These are phyloP conservation scores for Eupithecia centaureata DNA, from an alignment of 2,888 invertebrate genomes.

Conservation along the genomic window DNA sequence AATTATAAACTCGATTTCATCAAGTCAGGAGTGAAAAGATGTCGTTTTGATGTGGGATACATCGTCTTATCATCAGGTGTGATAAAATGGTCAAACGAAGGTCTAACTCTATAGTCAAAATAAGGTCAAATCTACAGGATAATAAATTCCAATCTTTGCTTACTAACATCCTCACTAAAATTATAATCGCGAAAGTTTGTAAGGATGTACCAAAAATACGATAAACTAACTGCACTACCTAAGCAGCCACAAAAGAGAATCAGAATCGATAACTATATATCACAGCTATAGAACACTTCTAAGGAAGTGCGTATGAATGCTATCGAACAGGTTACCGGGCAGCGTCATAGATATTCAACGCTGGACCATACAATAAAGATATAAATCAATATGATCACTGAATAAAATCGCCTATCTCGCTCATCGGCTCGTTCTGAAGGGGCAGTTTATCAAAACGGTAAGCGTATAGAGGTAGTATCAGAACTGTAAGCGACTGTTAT, in stretches of 20 bases:
- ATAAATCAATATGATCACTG: conserved; percentile 75
- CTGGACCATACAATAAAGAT: conserved; percentile 73
- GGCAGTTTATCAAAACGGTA: not conserved
- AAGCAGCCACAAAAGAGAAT: conserved; percentile 8
- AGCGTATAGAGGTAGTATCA: not conserved
- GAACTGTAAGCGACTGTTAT: not conserved
- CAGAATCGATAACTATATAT: not conserved
- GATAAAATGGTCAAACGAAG: too few relatives aligned
- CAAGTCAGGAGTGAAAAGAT: too few relatives aligned
- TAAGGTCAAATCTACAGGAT: too few relatives aligned
- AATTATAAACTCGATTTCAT: too few relatives aligned
- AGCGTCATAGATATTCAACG: conserved; percentile 44
- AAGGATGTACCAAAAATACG: not conserved
- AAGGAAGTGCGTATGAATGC: conserved; percentile 40
- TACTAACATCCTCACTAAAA: too few relatives aligned
- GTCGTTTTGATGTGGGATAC: too few relatives aligned
- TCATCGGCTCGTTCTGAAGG: conserved; percentile 67
- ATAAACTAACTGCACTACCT: not conserved
- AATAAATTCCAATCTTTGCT: too few relatives aligned
- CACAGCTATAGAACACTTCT: conserved; percentile 9
- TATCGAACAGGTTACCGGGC: conserved; percentile 45
- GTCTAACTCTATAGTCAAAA: too few relatives aligned
- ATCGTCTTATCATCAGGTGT: too few relatives aligned
- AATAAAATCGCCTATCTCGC: conserved; percentile 74
- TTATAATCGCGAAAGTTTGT: too few relatives aligned